Base-by-base conservation (phyloP, 2,888 invertebrate genomes). In the Euzophera pinguis region DNA sequence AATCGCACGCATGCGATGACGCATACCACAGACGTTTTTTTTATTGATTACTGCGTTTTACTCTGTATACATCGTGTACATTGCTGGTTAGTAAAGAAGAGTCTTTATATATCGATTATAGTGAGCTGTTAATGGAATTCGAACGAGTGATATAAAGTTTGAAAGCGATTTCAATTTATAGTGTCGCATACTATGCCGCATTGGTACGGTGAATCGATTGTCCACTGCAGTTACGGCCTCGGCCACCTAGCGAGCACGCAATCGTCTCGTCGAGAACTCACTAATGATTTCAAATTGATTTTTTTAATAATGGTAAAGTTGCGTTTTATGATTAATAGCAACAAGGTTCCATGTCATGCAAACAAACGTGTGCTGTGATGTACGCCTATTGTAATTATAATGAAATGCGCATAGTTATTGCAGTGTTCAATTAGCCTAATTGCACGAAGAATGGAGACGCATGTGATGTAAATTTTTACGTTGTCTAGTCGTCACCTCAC, bases 181-280 rank as follows among this genome's bases (percentile, higher is more conserved):
- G 73, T 78, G 84, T 82, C 83, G 83, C 83, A 84, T 79, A 78
- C 73, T 75, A 76, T 80, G 78, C 82, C 81, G 83, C 83, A 82
- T 85, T 80, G 76, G 81, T 85, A 81, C 81, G 64, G 64, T 75
- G 84, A 86, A 87, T 88, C 85, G 84, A 88, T 86, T 85, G 84
- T 80, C 81, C 82, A 78, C 78, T 84, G 84, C 84, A 80, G 84
- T 79, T 76, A 75, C 70, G 79, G 73, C 84, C 81, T 83, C 86
- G 85, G 78, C 85, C 83, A 84, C 84, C 80, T 73, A 71, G 65
- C 62, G 68, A 73, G 80, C 86, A 88, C 83, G 84, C 85, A 83
- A 87, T 80, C 78, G 75, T 78, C 78, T 83, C 75, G 69, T 78
- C 76, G 70, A 65, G 60, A 68, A 69, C 69, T 57, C 63, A 65